Conservation (phyloP, 2,888 invertebrate species). For the Cyclophora albipunctata region DNA sequence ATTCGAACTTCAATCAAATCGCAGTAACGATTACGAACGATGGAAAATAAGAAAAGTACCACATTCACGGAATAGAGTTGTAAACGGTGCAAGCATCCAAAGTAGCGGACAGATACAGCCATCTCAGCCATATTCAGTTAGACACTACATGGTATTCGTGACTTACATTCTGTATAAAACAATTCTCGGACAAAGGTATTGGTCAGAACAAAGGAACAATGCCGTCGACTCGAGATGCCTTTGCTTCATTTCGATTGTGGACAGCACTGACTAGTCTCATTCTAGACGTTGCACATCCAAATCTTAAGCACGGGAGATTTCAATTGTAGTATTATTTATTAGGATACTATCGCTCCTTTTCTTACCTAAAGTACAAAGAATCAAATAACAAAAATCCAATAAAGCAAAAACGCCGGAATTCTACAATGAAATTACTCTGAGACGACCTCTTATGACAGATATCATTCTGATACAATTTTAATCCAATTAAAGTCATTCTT, state of each 20-base stretch:
- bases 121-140: conserved; percentile 56
- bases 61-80: conserved; percentile 47
- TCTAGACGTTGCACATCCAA: conserved; percentile 14
- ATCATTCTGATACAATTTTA: too few species aligned
- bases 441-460: too few species aligned
- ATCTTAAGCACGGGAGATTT: conserved; percentile 4
- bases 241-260: conserved; percentile 65
- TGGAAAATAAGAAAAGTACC: conserved; percentile 12
- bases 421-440: too few species aligned
- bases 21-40: too few species aligned
- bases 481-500: too few species aligned
- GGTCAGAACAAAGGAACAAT: conserved; percentile 72
- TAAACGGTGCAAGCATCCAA: conserved; percentile 38
- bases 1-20: too few species aligned
- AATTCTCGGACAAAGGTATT: conserved; percentile 71
- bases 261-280: conserved; percentile 35
- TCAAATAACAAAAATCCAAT: too few species aligned
- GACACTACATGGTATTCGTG: conserved; percentile 69
- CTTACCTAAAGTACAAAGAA: too few species aligned
- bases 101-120: conserved; percentile 44
- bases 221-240: conserved; percentile 52
- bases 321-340: conserved; percentile 8
- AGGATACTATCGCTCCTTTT: background rate
- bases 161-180: conserved; percentile 74
- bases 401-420: too few species aligned